phyloP scores from a whole-genome alignment of 2,797 vertebrate genomes.

The Lithobates pipiens region DNA sequence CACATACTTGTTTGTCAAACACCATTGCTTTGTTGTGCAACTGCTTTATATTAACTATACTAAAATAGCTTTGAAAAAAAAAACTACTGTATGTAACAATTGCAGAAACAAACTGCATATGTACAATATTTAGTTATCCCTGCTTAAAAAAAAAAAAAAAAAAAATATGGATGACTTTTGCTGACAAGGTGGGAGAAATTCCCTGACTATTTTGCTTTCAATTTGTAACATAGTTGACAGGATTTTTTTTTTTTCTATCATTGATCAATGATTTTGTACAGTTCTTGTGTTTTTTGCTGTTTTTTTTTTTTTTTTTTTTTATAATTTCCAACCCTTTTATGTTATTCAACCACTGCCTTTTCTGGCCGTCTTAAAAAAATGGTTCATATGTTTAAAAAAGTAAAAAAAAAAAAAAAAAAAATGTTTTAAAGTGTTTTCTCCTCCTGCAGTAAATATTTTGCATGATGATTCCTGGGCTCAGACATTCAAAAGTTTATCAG shows the following conservation, averaged over 20 bases:
- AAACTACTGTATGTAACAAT: slow-evolving; percentile 94
- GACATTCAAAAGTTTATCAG: slow-evolving; percentile 82
- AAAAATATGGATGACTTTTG: slow-evolving; percentile 81
- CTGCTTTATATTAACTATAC: slow-evolving; percentile 95
- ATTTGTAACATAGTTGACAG: slow-evolving; percentile 96
- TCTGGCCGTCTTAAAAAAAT: slow-evolving; percentile 83
- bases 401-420: slow-evolving; percentile 69
- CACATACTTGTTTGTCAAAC: slow-evolving; percentile 83
- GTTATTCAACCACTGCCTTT: slow-evolving; percentile 87
- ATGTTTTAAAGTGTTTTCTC: slow-evolving; percentile 79
- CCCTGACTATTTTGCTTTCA: slow-evolving; percentile 82
- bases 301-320: slow-evolving; percentile 81
- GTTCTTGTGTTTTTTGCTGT: slow-evolving; percentile 80
- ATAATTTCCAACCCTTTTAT: slow-evolving; percentile 84
- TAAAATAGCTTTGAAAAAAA: slow-evolving; percentile 83
- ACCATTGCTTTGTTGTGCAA: slow-evolving; percentile 89
- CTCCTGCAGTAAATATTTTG: slow-evolving; percentile 87
- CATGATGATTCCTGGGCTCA: slow-evolving; percentile 91
- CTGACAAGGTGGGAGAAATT: slow-evolving; percentile 85
- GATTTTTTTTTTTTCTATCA: slow-evolving; percentile 82
- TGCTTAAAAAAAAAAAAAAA: slow-evolving; percentile 74
- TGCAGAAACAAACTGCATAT: slow-evolving; percentile 91
- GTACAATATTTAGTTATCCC: slow-evolving; percentile 92
- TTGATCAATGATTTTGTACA: slow-evolving; percentile 93
- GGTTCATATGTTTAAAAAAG: slow-evolving; percentile 80